Percentiles rank a stretch among this genome's conserved stretches.
phyloP scores from a whole-genome alignment of 2,797 vertebrate species.

The Manis crassicaudata region DNA sequence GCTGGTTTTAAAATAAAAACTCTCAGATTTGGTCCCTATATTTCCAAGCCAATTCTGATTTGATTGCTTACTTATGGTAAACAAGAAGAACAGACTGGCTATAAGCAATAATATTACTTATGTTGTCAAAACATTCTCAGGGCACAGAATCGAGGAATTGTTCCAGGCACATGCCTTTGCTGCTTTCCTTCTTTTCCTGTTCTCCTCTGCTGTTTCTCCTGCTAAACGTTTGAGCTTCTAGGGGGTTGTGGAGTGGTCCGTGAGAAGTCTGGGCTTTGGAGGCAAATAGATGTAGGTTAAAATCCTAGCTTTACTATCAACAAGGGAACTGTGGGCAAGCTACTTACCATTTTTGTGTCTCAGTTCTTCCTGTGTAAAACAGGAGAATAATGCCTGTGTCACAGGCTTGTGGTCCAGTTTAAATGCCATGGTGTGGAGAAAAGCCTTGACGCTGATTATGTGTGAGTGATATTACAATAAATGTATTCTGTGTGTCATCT shows the following conservation, averaged over 20 bases:
- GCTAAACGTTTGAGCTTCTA: not conserved
- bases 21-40: not conserved
- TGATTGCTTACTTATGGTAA: not conserved
- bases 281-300: not conserved
- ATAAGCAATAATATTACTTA: not conserved
- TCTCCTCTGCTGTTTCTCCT: not conserved
- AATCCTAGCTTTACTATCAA: not conserved
- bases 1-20: slow-evolving; percentile 35
- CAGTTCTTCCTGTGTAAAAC: not conserved
- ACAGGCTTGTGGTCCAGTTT: not conserved
- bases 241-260: not conserved
- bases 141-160: not conserved
- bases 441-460: not conserved
- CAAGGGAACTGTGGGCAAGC: too few species aligned
- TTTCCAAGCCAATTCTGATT: not conserved
- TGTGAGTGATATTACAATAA: not conserved
- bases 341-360: not conserved
- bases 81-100: not conserved
- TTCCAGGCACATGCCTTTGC: not conserved
- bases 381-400: not conserved
- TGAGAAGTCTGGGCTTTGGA: not conserved
- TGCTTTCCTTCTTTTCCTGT: not conserved
- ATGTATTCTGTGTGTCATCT: not conserved
- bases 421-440: not conserved
- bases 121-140: not conserved